Base-by-base conservation (phyloP, 2,113 vertebrate species). In the Oryzias curvinotus region DNA sequence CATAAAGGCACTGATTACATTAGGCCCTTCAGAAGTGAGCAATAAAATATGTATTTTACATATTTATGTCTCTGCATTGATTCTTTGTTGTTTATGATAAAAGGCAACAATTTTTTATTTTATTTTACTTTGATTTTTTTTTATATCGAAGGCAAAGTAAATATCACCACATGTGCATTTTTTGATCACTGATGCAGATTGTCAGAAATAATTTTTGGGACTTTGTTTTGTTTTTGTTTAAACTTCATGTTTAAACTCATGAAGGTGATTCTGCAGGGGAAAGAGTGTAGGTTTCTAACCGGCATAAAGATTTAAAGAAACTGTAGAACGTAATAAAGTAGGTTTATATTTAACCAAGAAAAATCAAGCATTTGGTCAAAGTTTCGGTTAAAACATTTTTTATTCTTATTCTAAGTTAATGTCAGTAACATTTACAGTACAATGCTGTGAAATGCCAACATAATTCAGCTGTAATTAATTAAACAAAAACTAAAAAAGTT, bases 51-150 rank as follows among this genome's bases (percentile, higher is more conserved):
- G 8, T 36, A 36, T 36, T 36, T 36, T 12, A 2, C 12, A 12
- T 12, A 36, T 36, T 36, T 36, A 8, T 53, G 52, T 15, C 18
- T 52, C 43, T 55, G 25, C 25, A 49, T 4, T 52, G 25, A 47
- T 65, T 68, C 15, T 7, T 2, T 62, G 65, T 23, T 1, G 4
- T 42, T 54, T 62, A 21, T 64, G 47, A 72, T 70, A 26, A 62
- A 72, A 5, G 7, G 28, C 19, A 57, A 5, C 19, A 57, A 5
- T 26, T 54, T 52, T 23, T 16, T 19, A n/a, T 23, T 23, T 23
- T 23, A 23, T 23, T 23, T 23, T 60, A 14, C 7, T 26, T 45
- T 28, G 12, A 44, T 53, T 56, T 49, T 73, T 53, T 56, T 49
- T 73, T 7, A 59, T 52, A 23, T 44, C 12, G 23, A 59, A 55